Conservation (phyloP, 2,888 invertebrate genomes). For the Ormyrus labotus region DNA sequence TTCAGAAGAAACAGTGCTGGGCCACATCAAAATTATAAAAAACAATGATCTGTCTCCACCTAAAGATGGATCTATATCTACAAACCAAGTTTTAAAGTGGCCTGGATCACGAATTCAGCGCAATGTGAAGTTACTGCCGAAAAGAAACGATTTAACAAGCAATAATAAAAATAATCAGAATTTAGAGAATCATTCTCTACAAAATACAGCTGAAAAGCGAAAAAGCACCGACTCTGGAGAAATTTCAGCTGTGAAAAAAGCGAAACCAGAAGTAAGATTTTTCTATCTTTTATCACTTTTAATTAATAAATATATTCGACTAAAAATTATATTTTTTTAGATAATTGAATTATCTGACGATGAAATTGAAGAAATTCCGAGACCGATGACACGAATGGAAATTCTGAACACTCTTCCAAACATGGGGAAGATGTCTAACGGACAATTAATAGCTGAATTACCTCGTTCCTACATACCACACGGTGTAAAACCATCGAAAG, state of each 20-base stretch:
- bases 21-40: slow-evolving; percentile 66
- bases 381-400: slow-evolving; percentile 68
- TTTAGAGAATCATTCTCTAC: slow-evolving; percentile 24
- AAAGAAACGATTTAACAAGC: slow-evolving; percentile 63
- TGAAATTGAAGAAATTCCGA: slow-evolving; percentile 70
- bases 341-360: slow-evolving; percentile 73
- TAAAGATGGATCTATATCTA: slow-evolving; percentile 12
- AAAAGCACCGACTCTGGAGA: slow-evolving; percentile 19
- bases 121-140: slow-evolving; percentile 72
- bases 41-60: background rate
- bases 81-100: slow-evolving; percentile 62
- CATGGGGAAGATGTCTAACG: slow-evolving; percentile 62
- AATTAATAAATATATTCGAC: too few species aligned
- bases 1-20: slow-evolving; percentile 69
- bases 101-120: slow-evolving; percentile 70
- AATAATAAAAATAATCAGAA: slow-evolving; percentile 3
- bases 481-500: slow-evolving; percentile 65
- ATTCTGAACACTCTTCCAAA: slow-evolving; percentile 72
- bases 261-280: slow-evolving; percentile 58
- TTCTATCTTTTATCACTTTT: background rate
- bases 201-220: slow-evolving; percentile 37
- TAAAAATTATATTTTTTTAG: slow-evolving; percentile 55
- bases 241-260: slow-evolving; percentile 45
- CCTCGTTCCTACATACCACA: slow-evolving; percentile 67
- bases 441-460: slow-evolving; percentile 62